Conservation (phyloP, 2,113 vertebrate genomes). For the Haemorhous mexicanus region DNA sequence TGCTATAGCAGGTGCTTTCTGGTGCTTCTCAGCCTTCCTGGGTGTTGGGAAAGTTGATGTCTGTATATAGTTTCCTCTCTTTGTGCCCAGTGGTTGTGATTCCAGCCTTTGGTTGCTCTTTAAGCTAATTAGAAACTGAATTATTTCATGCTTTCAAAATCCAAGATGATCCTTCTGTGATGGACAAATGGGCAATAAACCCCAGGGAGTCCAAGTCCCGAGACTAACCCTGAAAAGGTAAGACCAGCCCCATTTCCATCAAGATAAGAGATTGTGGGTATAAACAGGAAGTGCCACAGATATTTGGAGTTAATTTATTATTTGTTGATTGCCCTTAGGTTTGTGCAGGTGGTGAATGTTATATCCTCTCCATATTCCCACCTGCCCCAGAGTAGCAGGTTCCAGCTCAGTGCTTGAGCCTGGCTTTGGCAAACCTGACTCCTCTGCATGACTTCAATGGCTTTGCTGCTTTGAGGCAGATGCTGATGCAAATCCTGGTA, state of each 20-base stretch:
- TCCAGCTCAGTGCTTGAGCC: background rate
- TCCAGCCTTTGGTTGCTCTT: background rate
- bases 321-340: background rate
- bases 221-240: background rate
- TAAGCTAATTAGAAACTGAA: background rate
- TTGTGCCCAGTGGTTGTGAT: background rate
- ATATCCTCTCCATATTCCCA: background rate
- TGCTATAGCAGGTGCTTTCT: background rate
- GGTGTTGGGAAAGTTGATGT: background rate
- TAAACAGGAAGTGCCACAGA: background rate
- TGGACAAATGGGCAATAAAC: background rate
- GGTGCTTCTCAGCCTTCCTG: background rate
- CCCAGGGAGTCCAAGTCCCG: background rate
- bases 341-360: background rate
- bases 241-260: background rate
- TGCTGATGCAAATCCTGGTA: background rate
- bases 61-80: background rate
- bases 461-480: background rate
- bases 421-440: background rate
- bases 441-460: background rate
- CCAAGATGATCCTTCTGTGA: background rate
- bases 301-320: background rate
- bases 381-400: fast-evolving
- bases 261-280: background rate
- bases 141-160: background rate